phyloP scores from a whole-genome alignment of 2,888 invertebrate species.

The Entomobrya multifasciata region DNA sequence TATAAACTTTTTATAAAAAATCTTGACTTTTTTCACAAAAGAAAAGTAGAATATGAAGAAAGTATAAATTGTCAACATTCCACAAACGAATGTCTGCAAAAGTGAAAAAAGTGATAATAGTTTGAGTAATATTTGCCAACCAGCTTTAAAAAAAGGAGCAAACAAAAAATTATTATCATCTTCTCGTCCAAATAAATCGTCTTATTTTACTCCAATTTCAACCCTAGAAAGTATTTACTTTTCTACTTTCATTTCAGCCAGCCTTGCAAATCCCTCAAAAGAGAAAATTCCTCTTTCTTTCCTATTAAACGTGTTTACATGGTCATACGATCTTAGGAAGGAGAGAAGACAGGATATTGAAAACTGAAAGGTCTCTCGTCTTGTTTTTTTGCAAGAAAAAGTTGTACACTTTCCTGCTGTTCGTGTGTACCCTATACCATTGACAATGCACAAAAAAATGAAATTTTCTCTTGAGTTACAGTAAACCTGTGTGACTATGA shows the following conservation, averaged over 20 bases:
- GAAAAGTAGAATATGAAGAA: too few relatives aligned
- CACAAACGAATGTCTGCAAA: background rate
- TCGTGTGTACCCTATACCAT: background rate
- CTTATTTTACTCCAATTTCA: background rate
- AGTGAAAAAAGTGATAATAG: constrained; percentile 9
- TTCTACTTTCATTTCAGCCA: constrained; percentile 36
- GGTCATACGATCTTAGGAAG: background rate
- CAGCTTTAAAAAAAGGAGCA: constrained; percentile 48
- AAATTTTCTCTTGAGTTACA: background rate
- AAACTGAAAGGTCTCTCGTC: background rate
- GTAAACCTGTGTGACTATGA: background rate
- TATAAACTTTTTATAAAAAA: too few relatives aligned
- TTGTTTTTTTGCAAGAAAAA: background rate
- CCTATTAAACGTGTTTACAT: background rate
- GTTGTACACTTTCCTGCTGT: background rate
- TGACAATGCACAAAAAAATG: background rate
- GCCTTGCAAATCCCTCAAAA: constrained; percentile 36
- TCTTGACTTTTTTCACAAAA: too few relatives aligned
- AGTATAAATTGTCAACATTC: constrained; percentile 57
- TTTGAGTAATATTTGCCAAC: constrained; percentile 43
- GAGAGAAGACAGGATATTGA: constrained; percentile 57
- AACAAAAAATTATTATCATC: background rate
- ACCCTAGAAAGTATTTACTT: constrained; percentile 16
- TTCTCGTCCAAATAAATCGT: background rate
- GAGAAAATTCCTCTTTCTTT: background rate